These are phyloP conservation scores for Paracentrotus lividus DNA, from an alignment of 53 echinoderm and acorn worm species.

Conservation along the genomic window DNA sequence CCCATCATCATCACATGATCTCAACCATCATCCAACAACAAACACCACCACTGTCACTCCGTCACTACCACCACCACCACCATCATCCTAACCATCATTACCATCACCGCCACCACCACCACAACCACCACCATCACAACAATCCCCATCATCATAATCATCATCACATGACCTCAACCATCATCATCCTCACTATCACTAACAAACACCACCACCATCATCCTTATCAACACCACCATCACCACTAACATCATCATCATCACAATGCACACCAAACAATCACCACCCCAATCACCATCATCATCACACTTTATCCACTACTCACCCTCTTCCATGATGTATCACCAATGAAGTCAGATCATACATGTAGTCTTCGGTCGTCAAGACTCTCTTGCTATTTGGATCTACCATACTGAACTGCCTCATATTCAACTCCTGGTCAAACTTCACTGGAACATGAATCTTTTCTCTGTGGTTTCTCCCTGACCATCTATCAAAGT, in stretches of 20 bases:
- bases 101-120: background rate
- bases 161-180: background rate
- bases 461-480: slow-evolving; percentile 96
- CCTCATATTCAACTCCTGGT: slow-evolving; percentile 84
- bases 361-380: slow-evolving; percentile 88
- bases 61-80: background rate
- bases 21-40: too few species aligned
- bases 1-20: background rate
- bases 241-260: too few species aligned
- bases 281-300: background rate
- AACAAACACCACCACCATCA: background rate
- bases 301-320: background rate
- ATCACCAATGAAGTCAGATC: slow-evolving; percentile 88
- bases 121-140: background rate
- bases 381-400: slow-evolving; percentile 73
- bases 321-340: slow-evolving; percentile 93
- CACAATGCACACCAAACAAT: too few species aligned
- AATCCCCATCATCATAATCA: background rate
- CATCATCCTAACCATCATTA: background rate
- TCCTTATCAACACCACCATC: background rate
- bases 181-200: background rate
- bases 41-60: background rate
- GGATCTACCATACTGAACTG: slow-evolving; percentile 84
- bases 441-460: slow-evolving; percentile 91
- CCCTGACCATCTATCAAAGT: slow-evolving; percentile 94